These are phyloP conservation scores for Pontoporia blainvillei DNA, from an alignment of 2,113 vertebrate species.

Conservation along the genomic window DNA sequence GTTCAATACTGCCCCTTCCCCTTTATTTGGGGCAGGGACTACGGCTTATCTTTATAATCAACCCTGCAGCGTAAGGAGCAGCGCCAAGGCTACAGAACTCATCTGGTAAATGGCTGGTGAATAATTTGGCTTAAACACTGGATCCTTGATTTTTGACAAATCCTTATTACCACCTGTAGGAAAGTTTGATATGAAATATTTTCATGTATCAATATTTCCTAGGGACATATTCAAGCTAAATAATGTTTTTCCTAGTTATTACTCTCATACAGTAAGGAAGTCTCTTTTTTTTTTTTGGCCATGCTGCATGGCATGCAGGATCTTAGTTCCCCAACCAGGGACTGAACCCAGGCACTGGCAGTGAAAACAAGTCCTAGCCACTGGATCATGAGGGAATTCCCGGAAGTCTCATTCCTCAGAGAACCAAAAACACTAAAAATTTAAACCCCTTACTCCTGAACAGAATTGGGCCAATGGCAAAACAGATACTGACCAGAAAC, in stretches of 20 bases:
- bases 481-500: background rate
- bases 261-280: background rate
- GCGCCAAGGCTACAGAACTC: background rate
- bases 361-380: background rate
- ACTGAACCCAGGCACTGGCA: background rate
- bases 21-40: background rate
- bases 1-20: background rate
- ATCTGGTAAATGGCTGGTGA: background rate
- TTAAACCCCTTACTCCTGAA: background rate
- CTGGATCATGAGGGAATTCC: background rate
- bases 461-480: background rate
- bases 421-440: conserved; percentile 8
- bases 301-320: background rate
- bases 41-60: background rate
- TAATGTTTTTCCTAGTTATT: background rate
- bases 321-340: background rate
- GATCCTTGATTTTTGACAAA: background rate
- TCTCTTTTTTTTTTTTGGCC: background rate
- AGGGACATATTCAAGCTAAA: background rate
- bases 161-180: background rate
- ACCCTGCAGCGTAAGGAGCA: background rate
- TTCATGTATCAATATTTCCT: background rate
- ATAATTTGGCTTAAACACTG: background rate
- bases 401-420: background rate
- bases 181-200: conserved; percentile 11